Base-by-base conservation (phyloP, 1,140 invertebrate genomes). In the Daktulosphaira vitifoliae region DNA sequence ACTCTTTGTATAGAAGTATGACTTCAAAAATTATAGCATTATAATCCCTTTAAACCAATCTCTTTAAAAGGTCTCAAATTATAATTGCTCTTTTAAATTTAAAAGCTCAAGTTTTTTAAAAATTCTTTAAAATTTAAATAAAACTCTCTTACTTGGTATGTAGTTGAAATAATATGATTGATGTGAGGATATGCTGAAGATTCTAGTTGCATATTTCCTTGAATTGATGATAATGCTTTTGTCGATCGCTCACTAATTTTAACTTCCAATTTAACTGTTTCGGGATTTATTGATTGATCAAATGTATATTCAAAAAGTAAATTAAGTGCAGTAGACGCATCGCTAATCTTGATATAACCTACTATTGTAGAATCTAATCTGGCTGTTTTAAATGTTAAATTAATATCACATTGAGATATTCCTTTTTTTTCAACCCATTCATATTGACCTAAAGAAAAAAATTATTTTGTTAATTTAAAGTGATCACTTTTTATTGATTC, bases 131-230 rank as follows among this genome's bases (percentile, higher is more conserved):
- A n/a, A n/a, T n/a, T n/a, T n/a, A n/a, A n/a, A n/a, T n/a, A n/a
- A n/a, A n/a, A 33, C 11, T 33, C 5, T 33, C 51, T 52, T 74
- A 83, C 82, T 73, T 79, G 77, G 71, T 84, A 85, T 71, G 78
- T 83, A 0, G 82, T 72, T 8, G 81, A 79, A n/a, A 84, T 75
- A 26, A 83, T 80, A 53, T 87, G 83, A 71, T 90, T 88, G 7
- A 87, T 80, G 52, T 83, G 80, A 0, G 86, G 84, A 78, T 90
- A 89, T 0, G 86, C 85, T 0, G 84, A 83, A 9, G 85, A 86
- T 20, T 82, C 78, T 42, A 90, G 73, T 37, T 82, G 80, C 46
- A 87, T 71, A 65, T 84, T 81, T 0, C 81, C 84, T 42, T 79
- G 52, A 26, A 73, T 68, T 4, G 80, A 78, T 15, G 82, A 78